Base-by-base conservation (phyloP, 1,140 invertebrate species). In the Dysdera silvatica region DNA sequence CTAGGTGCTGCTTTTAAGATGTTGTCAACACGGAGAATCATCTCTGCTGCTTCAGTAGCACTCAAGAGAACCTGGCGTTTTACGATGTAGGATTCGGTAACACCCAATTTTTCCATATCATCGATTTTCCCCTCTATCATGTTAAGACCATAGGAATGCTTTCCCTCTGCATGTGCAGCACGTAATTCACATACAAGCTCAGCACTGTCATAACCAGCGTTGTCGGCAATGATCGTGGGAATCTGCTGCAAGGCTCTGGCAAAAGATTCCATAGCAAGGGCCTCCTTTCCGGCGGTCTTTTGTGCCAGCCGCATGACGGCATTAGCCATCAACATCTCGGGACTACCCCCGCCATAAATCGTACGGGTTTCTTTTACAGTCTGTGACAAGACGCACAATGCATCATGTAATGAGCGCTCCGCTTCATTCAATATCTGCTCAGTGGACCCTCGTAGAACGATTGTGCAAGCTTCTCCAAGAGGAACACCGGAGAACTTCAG, bases 351-450 rank as follows among this genome's bases (percentile, higher is more conserved):
- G 28, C 95, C 95, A 74, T 84, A 95, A 7, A 98, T 86, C 54
- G 92, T 87, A 68, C 87, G 83, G 0, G 90, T 87, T 75, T 98
- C 94, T 68, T 89, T 89, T 0, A 99, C 92, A 23, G 96, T 98
- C 47, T 95, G 90, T 0, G 91, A 84, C 23, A 99, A 80, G 0
- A 99, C 97, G 77, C 97, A 99, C 0, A 99, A 81, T 3, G 96
- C 97, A 76, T 99, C 97, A 73, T 99, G 97, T 5, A 99, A 76
- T 1, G 96, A 98, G 43, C 97, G 83, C 70, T 99, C 95, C 2
- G 97, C 96, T 78, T 99, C 97, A 72, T 98, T 96, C 12, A 99
- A 82, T 71, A 99, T 98, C 79, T 99, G 97, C 74, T 98, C 88
- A 4, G 97, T 99, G n/a, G 97, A 95, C 55, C 96, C 97, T 61